These are phyloP conservation scores for Trogon melanurus DNA, from an alignment of 2,113 vertebrate species.

Conservation along the genomic window DNA sequence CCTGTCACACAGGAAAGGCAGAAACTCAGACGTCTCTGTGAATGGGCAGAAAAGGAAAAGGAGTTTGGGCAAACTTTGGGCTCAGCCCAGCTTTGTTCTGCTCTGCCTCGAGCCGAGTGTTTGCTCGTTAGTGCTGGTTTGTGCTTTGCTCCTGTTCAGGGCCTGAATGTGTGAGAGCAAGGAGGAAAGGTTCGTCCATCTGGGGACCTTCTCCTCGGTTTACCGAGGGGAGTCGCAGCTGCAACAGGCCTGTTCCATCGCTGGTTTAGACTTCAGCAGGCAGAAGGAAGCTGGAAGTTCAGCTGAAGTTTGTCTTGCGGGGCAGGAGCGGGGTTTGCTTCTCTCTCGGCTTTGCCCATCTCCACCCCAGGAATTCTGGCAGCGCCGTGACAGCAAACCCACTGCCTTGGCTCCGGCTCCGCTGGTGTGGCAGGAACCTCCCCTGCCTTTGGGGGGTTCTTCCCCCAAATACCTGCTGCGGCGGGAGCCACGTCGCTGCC, in stretches of 20 bases:
- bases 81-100: background rate
- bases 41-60: background rate
- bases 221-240: background rate
- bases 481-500: background rate
- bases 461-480: rapidly evolving
- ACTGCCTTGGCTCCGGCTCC: background rate
- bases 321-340: background rate
- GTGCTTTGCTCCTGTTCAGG: rapidly evolving
- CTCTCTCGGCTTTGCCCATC: background rate
- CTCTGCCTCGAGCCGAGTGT: background rate
- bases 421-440: background rate
- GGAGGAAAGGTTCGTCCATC: rapidly evolving
- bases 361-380: background rate
- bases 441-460: rapidly evolving
- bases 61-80: background rate
- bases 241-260: background rate
- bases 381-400: background rate
- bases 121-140: background rate
- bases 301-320: background rate
- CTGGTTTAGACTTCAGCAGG: rapidly evolving
- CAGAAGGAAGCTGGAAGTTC: background rate
- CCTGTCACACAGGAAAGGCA: background rate
- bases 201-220: rapidly evolving
- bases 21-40: background rate
- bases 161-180: background rate